These are phyloP conservation scores for Scrobipalpa atriplicella DNA, from an alignment of 2,888 invertebrate species.

Conservation along the genomic window DNA sequence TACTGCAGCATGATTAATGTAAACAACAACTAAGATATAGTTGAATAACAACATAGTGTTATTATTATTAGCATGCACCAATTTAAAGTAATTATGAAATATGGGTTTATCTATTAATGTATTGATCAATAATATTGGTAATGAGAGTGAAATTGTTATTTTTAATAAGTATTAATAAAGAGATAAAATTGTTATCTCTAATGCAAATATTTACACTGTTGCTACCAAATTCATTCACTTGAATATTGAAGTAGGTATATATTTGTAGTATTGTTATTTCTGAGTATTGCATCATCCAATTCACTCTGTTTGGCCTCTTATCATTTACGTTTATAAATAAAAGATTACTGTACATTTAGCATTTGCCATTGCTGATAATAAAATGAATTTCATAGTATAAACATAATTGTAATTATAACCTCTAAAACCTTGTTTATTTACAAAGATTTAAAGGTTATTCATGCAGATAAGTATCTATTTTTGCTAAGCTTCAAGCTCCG, in stretches of 20 bases:
- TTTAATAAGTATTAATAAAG: background rate
- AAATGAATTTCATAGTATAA: conserved; percentile 19
- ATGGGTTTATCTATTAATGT: too few relatives aligned
- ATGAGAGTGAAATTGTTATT: background rate
- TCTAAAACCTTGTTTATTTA: conserved; percentile 30
- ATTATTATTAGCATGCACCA: background rate
- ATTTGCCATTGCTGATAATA: conserved; percentile 24
- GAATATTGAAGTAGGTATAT: background rate
- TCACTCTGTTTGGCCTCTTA: conserved; percentile 46
- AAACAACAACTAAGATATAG: background rate
- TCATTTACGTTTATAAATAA: conserved; percentile 38
- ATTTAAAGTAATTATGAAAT: background rate
- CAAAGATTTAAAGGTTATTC: conserved; percentile 27
- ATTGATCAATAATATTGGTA: too few relatives aligned
- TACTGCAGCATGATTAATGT: background rate
- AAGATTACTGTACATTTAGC: conserved; percentile 29
- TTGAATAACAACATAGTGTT: background rate
- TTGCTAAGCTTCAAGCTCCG: background rate
- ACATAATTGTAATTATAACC: conserved; percentile 28
- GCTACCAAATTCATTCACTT: background rate
- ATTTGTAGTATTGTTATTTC: conserved; percentile 36
- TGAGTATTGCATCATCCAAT: conserved; percentile 51
- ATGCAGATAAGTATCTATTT: background rate
- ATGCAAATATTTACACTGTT: background rate
- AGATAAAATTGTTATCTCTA: background rate